A percentile compares a stretch with the other conserved stretches of the same genome.
phyloP scores from a whole-genome alignment of 2,888 invertebrate genomes.

The Marronus borbonicus region DNA sequence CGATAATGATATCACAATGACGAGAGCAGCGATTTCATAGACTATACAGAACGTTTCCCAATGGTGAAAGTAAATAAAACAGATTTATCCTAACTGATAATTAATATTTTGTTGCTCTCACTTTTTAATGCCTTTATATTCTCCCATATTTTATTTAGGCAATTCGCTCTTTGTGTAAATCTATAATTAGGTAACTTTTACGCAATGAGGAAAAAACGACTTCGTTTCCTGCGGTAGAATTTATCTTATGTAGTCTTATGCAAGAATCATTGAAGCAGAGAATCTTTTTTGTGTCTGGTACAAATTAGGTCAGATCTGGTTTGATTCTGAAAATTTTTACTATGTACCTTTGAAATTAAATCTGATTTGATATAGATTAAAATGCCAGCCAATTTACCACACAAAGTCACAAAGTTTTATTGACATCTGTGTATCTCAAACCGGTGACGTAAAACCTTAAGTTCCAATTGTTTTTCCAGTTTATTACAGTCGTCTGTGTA shows the following conservation, averaged over 20 bases:
- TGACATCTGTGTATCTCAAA: too few relatives aligned
- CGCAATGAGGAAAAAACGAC: slow-evolving; percentile 16
- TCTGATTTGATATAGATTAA: too few relatives aligned
- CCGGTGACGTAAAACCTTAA: too few relatives aligned
- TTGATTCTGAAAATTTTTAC: background rate
- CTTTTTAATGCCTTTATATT: background rate
- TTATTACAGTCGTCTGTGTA: too few relatives aligned
- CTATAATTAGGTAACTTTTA: slow-evolving; percentile 21
- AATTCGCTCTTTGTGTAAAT: slow-evolving; percentile 4
- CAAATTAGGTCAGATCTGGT: slow-evolving; percentile 13
- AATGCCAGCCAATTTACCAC: too few relatives aligned
- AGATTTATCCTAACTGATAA: slow-evolving; percentile 33
- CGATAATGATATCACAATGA: background rate
- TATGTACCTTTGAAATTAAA: background rate
- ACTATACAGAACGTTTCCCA: slow-evolving; percentile 6
- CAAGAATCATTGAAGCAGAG: slow-evolving; percentile 32
- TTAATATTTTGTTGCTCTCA: slow-evolving; percentile 35
- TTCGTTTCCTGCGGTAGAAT: slow-evolving; percentile 6
- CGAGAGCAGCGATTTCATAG: background rate
- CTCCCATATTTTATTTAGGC: slow-evolving; percentile 15
- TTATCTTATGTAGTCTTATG: slow-evolving; percentile 13
- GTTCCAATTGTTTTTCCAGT: too few relatives aligned
- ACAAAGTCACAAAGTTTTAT: background rate
- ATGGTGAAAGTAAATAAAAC: slow-evolving; percentile 36
- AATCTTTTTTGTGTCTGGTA: slow-evolving; percentile 15